Conservation (phyloP, 2,888 invertebrate genomes). For the Ctena decussata region DNA sequence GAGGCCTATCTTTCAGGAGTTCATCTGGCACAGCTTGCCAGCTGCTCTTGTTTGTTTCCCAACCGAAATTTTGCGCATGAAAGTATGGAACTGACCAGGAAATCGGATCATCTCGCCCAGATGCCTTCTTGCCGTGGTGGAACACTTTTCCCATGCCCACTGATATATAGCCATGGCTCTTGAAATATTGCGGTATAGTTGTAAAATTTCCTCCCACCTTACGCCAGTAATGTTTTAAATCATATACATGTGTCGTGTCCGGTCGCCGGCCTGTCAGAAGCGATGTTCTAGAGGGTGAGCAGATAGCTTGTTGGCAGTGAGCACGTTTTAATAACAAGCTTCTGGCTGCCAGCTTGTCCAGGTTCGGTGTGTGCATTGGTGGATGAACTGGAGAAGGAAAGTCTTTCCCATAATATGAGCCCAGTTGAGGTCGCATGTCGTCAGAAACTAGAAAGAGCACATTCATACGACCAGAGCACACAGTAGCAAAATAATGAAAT, state of each 20-base stretch:
- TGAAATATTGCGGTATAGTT: too few species aligned
- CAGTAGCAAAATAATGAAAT: too few species aligned
- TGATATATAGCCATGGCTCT: conserved; percentile 59
- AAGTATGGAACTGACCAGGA: conserved; percentile 66
- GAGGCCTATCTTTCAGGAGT: conserved; percentile 88
- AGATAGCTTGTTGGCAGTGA: too few species aligned
- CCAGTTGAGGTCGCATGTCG: conserved; percentile 69
- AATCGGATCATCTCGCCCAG: conserved; percentile 51
- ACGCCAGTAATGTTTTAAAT: conserved; percentile 57
- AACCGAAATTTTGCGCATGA: background rate
- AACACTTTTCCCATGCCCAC: conserved; percentile 89
- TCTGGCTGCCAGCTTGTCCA: conserved; percentile 66
- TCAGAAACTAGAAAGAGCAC: too few species aligned
- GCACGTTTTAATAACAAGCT: conserved; percentile 67
- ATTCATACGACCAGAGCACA: too few species aligned
- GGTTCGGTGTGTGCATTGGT: conserved; percentile 69
- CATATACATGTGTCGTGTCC: too few species aligned
- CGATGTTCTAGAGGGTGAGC: conserved; percentile 65
- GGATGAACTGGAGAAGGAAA: conserved; percentile 67
- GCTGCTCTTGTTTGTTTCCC: background rate
- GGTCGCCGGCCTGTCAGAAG: conserved; percentile 64
- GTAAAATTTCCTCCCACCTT: conserved; percentile 63
- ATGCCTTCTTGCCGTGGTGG: conserved; percentile 88
- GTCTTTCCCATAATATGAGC: conserved; percentile 52
- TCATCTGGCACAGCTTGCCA: conserved; percentile 36